Evolutionary conservation across 2,113 vertebrate genomes (phyloP), one percentile per base, ranked within the genome.

Genomic region (Phalacrocorax brasilianus): DNA sequence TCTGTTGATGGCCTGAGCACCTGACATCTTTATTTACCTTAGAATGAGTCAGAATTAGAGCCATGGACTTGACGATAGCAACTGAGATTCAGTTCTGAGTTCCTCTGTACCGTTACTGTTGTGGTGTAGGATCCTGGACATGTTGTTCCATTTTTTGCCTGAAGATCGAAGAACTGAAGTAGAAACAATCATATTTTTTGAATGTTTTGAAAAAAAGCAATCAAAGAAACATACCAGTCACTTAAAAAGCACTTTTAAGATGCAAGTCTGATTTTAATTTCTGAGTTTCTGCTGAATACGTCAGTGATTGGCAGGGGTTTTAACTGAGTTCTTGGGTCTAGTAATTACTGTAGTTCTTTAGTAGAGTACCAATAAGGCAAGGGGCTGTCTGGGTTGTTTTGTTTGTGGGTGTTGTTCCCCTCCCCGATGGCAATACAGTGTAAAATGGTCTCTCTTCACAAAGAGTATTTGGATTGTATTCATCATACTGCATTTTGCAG

Each of bases 401-500:
- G 9, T 52, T 50, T 53, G 12, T 11, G 33, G n/a, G 8, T 49
- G 11, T 7, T 58, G 18, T 15, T 30, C 2, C 15, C 23, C 8
- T 45, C 9, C 19, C 6, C 18, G 12, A 2, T 14, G 24, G 7
- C 33, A 81, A 7, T 23, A n/a, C 71, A 61, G 5, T 13, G 20
- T 71, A 27, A 79, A 71, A 59, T 28, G 28, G 38, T 45, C 11
- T 84, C 4, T 40, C 17, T 74, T 82, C 21, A 32, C 12, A 49
- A 35, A 47, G 13, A 17, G 12, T 19, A 49, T 35, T 22, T 80
- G 56, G 38, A 32, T 62, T 42, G 10, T 40, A 11, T 56, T 50
- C 13, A 55, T 93, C 19, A 8, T 14, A 2, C 24, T 86, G 16
- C 56, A 0, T 80, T 70, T 77, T 71, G 19, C 95, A 99, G 99